Evolutionary conservation across 2,888 invertebrate species (phyloP), one percentile per base, ranked within the genome.

Genomic region (Napeogenes sylphis): DNA sequence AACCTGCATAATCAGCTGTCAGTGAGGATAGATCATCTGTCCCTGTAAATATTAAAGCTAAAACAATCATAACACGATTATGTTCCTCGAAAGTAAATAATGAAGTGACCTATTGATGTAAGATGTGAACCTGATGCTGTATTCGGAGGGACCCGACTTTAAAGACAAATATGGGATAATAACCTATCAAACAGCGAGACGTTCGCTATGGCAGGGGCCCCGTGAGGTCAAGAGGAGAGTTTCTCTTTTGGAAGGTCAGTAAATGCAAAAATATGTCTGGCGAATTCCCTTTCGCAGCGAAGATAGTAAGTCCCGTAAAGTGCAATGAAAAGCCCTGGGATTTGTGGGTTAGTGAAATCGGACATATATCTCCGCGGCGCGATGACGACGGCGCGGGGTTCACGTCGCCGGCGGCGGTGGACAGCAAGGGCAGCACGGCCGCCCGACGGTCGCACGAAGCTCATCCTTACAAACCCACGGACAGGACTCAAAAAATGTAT

Each of bases 1-100:
- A 87, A 87, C 91, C 90, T 89, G 88, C 91, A 90, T 91, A 91
- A 91, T 91, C 91, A 91, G 91, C 90, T 91, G 91, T 91, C 91
- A 91, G 85, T 88, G 88, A 91, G 84, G 84, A 85, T 82, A 87
- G 87, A 91, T 91, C 91, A 91, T 90, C 90, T 91, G 91, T 90
- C 88, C 83, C 84, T 88, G 91, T 90, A 90, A 90, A 90, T 90
- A 90, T 87, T 85, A 89, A 87, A 87, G 84, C 83, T 86, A 82
- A 90, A 84, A 86, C 85, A 81, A 87, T 84, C 87, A 87, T 81
- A 88, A 87, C 84, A 85, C 83, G 80, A 85, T 85, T 81, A 75
- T 75, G 75, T 75, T 75, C 70, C 71, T 75, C 73, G 75, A 77
- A 77, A 79, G 78, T 79, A 76, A 82, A 83, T 83, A 81, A 84